phyloP scores from a whole-genome alignment of 2,797 vertebrate species.

The Telmatherina bonti region DNA sequence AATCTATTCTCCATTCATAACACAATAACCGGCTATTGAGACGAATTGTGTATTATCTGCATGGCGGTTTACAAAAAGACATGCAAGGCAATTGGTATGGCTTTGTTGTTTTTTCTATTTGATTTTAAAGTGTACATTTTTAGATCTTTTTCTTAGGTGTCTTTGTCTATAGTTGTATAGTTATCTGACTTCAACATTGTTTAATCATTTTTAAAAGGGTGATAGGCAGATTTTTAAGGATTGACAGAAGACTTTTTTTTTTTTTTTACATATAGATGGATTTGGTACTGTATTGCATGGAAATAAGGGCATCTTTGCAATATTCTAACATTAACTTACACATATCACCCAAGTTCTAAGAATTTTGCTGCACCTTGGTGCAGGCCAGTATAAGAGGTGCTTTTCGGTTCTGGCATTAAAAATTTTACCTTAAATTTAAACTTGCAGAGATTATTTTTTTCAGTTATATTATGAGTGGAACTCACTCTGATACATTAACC shows the following conservation, averaged over 20 bases:
- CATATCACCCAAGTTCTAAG: not conserved
- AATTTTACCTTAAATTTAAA: too few species aligned
- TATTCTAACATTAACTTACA: not conserved
- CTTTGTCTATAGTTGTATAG: not conserved
- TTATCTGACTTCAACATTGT: not conserved
- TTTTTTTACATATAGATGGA: too few species aligned
- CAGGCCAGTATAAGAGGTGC: not conserved
- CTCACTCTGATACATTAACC: not conserved
- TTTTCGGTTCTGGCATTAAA: not conserved
- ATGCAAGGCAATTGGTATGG: not conserved
- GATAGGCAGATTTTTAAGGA: not conserved
- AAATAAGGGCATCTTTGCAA: not conserved
- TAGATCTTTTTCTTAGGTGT: not conserved
- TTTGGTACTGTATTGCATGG: not conserved
- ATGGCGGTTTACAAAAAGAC: not conserved
- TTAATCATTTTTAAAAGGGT: not conserved
- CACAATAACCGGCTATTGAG: not conserved
- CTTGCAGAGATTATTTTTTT: too few species aligned
- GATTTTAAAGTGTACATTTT: not conserved
- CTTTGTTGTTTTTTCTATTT: too few species aligned
- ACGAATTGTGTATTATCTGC: not conserved
- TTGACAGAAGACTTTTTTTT: not conserved
- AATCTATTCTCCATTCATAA: constrained; percentile 21
- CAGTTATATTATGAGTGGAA: too few species aligned
- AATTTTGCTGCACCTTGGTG: not conserved